Percentiles rank a stretch among this genome's conserved stretches.
Evolutionary conservation across 1,140 invertebrate species (phyloP).

Genomic region (Macrosteles quadrilineatus): DNA sequence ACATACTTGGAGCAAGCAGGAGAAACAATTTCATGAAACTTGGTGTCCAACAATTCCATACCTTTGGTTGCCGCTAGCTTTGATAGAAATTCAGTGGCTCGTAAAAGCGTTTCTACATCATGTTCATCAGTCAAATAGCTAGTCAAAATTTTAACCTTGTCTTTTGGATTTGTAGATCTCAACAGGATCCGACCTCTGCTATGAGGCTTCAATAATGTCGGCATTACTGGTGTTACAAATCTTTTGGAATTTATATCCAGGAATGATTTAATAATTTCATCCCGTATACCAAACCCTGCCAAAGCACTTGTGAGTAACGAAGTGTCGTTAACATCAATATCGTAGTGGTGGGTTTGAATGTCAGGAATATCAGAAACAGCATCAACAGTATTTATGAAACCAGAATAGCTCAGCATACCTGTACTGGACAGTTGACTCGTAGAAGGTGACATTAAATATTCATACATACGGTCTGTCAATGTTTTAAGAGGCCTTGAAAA

Average conservation of each 20-base stretch:
- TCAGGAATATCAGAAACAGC: constrained; percentile 72
- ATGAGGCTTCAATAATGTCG: constrained; percentile 52
- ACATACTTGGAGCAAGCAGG: constrained; percentile 62
- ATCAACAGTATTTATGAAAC: constrained; percentile 79
- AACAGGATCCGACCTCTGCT: constrained; percentile 69
- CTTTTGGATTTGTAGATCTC: constrained; percentile 60
- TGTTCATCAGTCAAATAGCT: constrained; percentile 70
- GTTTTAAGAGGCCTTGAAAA: constrained; percentile 66
- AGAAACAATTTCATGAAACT: constrained; percentile 57
- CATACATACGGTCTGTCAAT: constrained; percentile 73
- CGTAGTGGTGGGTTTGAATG: constrained; percentile 78
- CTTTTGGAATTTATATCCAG: constrained; percentile 9
- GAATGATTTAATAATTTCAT: constrained; percentile 5
- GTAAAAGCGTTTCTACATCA: constrained; percentile 67
- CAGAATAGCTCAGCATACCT: constrained; percentile 75
- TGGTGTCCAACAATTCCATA: constrained; percentile 37
- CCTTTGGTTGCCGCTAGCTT: constrained; percentile 37
- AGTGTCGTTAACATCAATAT: constrained; percentile 77
- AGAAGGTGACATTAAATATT: constrained; percentile 61
- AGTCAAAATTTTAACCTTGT: constrained; percentile 75
- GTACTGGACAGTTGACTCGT: constrained; percentile 60
- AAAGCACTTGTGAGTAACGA: constrained; percentile 49
- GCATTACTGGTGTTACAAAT: neutral
- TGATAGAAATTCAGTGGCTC: constrained; percentile 36
- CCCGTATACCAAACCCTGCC: constrained; percentile 6